These are phyloP conservation scores for Microcebus tavaratra DNA, from an alignment of 2,113 vertebrate genomes.

Conservation along the genomic window DNA sequence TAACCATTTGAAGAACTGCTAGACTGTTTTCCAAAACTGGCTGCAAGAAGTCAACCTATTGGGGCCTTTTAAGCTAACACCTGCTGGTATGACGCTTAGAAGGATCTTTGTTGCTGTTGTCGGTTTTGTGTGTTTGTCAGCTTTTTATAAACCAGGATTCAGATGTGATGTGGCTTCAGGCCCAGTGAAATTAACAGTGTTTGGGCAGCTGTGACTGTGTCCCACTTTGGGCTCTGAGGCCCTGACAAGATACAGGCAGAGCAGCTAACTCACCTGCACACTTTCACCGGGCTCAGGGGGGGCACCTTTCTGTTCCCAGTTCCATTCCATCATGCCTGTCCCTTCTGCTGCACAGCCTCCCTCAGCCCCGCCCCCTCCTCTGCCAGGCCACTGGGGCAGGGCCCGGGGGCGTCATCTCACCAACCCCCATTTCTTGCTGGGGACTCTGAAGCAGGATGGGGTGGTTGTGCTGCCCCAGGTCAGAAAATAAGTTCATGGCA, in stretches of 20 bases:
- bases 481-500: neutral
- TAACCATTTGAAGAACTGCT: neutral
- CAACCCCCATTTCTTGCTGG: neutral
- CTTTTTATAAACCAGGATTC: neutral
- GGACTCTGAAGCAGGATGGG: neutral
- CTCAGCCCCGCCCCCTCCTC: no score
- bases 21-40: neutral
- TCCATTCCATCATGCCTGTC: neutral
- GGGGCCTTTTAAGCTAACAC: neutral
- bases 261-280: rapidly evolving
- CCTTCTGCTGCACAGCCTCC: neutral
- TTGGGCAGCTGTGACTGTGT: neutral
- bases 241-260: neutral
- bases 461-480: neutral
- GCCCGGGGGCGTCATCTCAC: neutral
- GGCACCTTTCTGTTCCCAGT: neutral
- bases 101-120: neutral
- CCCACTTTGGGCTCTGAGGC: neutral
- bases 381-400: neutral
- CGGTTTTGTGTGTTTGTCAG: neutral
- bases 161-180: neutral
- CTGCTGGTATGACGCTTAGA: neutral
- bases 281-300: neutral
- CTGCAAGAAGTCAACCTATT: neutral
- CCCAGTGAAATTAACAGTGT: neutral